A percentile compares a stretch with the other conserved stretches of the same genome.
Conservation (phyloP, 2,113 vertebrate species). For the Platichthys flesus region DNA sequence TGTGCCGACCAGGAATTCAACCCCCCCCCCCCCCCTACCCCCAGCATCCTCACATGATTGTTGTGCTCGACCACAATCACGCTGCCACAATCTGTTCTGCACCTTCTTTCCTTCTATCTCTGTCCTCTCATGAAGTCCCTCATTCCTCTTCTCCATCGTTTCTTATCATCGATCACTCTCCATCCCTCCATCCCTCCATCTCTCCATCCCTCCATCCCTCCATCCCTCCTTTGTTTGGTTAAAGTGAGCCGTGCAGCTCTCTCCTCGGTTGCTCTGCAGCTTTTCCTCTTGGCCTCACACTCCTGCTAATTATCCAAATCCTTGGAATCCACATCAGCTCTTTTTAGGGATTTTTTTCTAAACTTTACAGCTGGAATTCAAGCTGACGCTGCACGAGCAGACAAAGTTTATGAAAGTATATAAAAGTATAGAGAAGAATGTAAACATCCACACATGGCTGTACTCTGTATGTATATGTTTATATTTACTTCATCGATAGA, state of each 20-base stretch:
- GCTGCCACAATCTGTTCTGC: constrained; percentile 1
- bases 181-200: neutral
- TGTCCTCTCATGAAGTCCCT: neutral
- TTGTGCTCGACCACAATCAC: constrained; percentile 26
- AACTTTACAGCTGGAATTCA: constrained; percentile 37
- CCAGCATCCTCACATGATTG: constrained; percentile 29
- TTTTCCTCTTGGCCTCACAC: constrained; percentile 40
- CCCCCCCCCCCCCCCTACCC: neutral
- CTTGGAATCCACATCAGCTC: constrained; percentile 17
- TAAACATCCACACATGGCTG: no score
- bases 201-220: neutral
- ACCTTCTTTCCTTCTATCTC: neutral
- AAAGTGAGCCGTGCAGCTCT: neutral
- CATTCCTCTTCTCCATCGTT: neutral
- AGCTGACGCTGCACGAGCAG: neutral
- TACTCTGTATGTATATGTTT: no score
- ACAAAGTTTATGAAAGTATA: constrained; percentile 4
- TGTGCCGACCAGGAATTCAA: constrained; percentile 40
- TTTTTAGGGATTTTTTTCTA: constrained; percentile 37
- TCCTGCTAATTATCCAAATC: constrained; percentile 55
- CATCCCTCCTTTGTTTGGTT: no score
- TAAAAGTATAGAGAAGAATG: no score
- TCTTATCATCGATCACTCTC: neutral
- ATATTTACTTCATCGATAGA: no score
- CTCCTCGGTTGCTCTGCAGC: constrained; percentile 22